Conservation (phyloP, 2,888 invertebrate species). For the Ormyrus pomaceus region DNA sequence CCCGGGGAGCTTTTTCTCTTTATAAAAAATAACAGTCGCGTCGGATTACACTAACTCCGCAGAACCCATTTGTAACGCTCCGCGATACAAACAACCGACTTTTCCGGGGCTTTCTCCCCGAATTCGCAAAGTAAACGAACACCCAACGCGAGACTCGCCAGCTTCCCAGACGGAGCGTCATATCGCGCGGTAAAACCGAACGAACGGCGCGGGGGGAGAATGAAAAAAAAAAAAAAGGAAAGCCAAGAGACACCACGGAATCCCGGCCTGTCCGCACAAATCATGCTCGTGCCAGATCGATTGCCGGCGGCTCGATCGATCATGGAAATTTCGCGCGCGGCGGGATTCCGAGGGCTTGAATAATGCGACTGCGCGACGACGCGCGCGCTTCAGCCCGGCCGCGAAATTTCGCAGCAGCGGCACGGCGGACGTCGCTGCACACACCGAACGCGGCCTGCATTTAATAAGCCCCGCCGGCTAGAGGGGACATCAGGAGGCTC, state of each 20-base stretch:
- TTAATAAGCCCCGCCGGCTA: too few species aligned
- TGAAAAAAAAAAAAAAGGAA: neutral
- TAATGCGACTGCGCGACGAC: slow-evolving; percentile 32
- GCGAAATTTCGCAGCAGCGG: slow-evolving; percentile 18
- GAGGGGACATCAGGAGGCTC: too few species aligned
- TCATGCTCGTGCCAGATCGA: slow-evolving; percentile 38
- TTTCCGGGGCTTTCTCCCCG: neutral
- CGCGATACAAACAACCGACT: neutral
- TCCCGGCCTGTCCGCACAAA: slow-evolving; percentile 56
- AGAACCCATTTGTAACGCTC: slow-evolving; percentile 3
- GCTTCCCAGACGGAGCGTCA: too few species aligned
- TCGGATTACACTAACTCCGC: slow-evolving; percentile 9
- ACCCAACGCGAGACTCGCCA: too few species aligned
- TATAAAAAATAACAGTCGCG: neutral
- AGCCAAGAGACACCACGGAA: neutral
- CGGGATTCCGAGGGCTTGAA: slow-evolving; percentile 27
- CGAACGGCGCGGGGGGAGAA: neutral
- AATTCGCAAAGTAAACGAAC: slow-evolving; percentile 18
- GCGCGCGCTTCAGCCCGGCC: neutral
- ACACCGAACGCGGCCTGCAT: neutral
- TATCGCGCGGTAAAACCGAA: too few species aligned
- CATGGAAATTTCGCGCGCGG: slow-evolving; percentile 23
- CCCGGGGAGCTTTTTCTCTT: neutral
- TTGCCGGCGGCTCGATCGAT: slow-evolving; percentile 24
- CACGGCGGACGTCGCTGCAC: neutral